Evolutionary conservation across 2,113 vertebrate genomes (phyloP).

Genomic region (Typhlomys cinereus): DNA sequence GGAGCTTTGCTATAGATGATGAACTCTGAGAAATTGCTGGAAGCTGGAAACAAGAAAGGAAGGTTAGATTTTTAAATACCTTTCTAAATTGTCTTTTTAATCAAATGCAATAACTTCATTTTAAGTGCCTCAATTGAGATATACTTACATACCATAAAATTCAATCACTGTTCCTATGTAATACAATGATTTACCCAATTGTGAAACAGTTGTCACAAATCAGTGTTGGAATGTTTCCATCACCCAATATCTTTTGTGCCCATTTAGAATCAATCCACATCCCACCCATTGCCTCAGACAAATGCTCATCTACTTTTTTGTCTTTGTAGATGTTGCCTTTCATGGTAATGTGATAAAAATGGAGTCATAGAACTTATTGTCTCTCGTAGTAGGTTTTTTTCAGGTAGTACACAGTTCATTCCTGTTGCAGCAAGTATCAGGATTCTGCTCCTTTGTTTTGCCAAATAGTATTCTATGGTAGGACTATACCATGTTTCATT

Average conservation of each 20-base stretch:
- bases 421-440: background rate
- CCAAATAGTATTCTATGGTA: background rate
- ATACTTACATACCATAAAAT: background rate
- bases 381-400: background rate
- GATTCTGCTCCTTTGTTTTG: background rate
- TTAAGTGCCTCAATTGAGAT: background rate
- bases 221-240: background rate
- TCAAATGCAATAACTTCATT: background rate
- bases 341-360: background rate
- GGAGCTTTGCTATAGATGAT: background rate
- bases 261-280: background rate
- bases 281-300: background rate
- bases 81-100: background rate
- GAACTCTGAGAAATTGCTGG: background rate
- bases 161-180: background rate
- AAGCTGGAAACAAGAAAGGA: background rate
- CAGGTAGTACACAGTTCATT: background rate
- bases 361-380: background rate
- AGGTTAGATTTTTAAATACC: background rate
- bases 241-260: background rate
- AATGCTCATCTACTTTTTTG: background rate
- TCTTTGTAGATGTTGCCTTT: background rate
- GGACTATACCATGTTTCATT: background rate
- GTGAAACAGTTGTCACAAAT: background rate
- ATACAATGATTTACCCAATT: background rate